phyloP scores from a whole-genome alignment of 2,888 invertebrate genomes.

The Tiliacea citrago region DNA sequence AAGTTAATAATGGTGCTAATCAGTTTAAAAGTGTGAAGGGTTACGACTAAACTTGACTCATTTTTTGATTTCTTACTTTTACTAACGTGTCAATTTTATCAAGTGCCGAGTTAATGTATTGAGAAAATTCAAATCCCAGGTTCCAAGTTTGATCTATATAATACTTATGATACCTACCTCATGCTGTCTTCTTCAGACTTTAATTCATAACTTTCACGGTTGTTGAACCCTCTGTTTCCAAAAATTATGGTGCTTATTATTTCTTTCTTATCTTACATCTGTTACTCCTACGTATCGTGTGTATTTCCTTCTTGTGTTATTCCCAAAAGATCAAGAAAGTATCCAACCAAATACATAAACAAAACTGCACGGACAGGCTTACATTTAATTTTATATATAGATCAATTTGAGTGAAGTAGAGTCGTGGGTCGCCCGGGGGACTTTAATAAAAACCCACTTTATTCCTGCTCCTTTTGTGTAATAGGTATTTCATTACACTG shows the following conservation, averaged over 20 bases:
- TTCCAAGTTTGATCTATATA: background rate
- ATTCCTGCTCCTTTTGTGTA: conserved; percentile 67
- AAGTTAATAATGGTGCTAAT: background rate
- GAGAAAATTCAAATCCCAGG: background rate
- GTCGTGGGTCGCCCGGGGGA: conserved; percentile 64
- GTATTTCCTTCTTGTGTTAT: background rate
- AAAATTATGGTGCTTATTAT: background rate
- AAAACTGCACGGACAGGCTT: conserved; percentile 46
- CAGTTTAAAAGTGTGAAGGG: background rate
- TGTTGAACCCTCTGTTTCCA: background rate
- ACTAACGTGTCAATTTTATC: background rate
- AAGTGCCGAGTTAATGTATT: no score
- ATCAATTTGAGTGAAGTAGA: conserved; percentile 63
- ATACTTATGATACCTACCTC: background rate
- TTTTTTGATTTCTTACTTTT: background rate
- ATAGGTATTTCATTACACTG: conserved; percentile 69
- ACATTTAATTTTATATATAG: conserved; percentile 58
- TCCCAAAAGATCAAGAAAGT: conserved; percentile 14
- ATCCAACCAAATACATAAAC: conserved; percentile 45
- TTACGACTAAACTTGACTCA: background rate
- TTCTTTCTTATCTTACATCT: background rate
- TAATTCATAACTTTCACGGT: background rate
- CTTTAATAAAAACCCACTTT: conserved; percentile 78
- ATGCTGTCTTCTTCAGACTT: background rate
- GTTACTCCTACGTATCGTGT: background rate